Percentiles rank a stretch among this genome's conserved stretches.
phyloP scores from a whole-genome alignment of 2,113 vertebrate genomes.

The Platysteira castanea region DNA sequence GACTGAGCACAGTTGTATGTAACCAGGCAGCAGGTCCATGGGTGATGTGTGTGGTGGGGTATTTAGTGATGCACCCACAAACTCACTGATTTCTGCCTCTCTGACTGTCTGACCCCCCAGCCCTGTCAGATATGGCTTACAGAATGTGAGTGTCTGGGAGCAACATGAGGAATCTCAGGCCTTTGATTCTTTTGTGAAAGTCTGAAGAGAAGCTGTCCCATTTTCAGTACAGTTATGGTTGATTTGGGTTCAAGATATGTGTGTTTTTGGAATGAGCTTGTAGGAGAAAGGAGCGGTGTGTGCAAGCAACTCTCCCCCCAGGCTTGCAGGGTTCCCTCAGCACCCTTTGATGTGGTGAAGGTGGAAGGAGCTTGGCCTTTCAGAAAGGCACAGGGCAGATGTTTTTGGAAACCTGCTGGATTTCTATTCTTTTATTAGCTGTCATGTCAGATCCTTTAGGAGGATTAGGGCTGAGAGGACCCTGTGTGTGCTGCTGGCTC shows the following conservation, averaged over 20 bases:
- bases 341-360: not conserved
- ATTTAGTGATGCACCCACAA: not conserved
- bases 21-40: not conserved
- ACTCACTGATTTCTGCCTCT: not conserved
- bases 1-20: not conserved
- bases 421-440: not conserved
- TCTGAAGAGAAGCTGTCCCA: not conserved
- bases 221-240: accelerated
- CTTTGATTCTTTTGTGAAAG: not conserved
- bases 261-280: not conserved
- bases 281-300: not conserved
- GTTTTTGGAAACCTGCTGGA: not conserved
- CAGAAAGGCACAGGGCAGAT: not conserved
- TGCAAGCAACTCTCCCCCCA: not conserved
- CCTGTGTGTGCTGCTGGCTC: not conserved
- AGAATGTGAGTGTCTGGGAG: not conserved
- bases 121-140: not conserved
- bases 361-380: not conserved
- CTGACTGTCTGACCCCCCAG: not conserved
- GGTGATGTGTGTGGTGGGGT: accelerated
- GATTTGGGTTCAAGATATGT: not conserved
- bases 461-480: not conserved
- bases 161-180: not conserved
- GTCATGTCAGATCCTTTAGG: not conserved
- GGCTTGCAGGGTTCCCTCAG: not conserved